Percentiles rank a stretch among this genome's conserved stretches.
These are phyloP conservation scores for Dipodomys stephensi DNA, from an alignment of 2,113 vertebrate species.

Conservation along the genomic window DNA sequence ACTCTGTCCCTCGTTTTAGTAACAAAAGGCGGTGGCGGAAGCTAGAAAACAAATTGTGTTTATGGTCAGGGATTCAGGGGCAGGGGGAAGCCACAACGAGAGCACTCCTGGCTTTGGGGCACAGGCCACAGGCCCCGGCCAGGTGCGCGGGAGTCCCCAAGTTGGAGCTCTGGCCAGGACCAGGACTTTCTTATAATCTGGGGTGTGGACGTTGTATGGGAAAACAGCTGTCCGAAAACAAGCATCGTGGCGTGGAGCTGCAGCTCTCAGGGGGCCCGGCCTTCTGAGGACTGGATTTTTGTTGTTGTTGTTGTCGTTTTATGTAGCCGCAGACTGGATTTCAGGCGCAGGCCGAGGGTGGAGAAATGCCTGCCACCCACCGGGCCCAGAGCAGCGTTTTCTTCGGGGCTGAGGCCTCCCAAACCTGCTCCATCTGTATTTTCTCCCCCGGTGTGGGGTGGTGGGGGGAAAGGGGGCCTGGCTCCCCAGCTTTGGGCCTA, in stretches of 20 bases:
- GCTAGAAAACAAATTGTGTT: conserved; percentile 38
- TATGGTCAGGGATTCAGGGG: not conserved
- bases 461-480: too few species aligned
- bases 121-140: not conserved
- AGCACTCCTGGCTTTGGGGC: not conserved
- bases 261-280: fast-evolving
- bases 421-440: not conserved
- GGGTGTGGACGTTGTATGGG: not conserved
- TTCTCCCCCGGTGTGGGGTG: not conserved
- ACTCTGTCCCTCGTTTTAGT: not conserved
- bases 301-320: not conserved
- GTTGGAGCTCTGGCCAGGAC: not conserved
- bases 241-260: fast-evolving
- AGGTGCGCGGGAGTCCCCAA: too few species aligned
- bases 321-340: too few species aligned
- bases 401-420: not conserved
- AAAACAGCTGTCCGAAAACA: not conserved
- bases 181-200: not conserved
- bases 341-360: too few species aligned
- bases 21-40: not conserved
- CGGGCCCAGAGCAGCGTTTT: not conserved
- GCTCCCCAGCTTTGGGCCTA: not conserved
- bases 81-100: not conserved
- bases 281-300: not conserved
- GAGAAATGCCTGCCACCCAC: too few species aligned